Percentiles rank a stretch among this genome's conserved stretches.
Evolutionary conservation across 2,797 vertebrate species (phyloP).

Genomic region (Uromys caudimaculatus): DNA sequence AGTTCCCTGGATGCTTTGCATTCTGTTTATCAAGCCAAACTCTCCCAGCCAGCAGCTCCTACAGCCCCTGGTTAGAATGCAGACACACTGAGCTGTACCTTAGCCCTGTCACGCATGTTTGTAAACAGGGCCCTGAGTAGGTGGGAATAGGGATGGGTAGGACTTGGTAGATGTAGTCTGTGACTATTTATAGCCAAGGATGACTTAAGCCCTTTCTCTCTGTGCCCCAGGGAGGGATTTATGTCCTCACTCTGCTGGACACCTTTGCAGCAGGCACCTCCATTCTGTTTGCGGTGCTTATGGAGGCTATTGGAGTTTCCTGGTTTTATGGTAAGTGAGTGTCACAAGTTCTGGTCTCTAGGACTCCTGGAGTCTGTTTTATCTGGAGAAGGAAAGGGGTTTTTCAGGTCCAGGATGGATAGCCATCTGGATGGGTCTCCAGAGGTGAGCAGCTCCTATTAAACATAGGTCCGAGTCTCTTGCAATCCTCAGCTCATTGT

Average conservation of each 20-base stretch:
- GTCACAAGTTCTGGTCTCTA: accelerated
- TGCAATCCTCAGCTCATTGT: not conserved
- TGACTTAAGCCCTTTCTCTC: constrained; percentile 10
- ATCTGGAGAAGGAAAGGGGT: not conserved
- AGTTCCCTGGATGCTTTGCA: not conserved
- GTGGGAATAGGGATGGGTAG: not conserved
- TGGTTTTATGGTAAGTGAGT: constrained; percentile 96
- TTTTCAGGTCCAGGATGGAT: not conserved
- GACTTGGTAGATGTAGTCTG: accelerated
- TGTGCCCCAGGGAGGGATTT: constrained; percentile 94
- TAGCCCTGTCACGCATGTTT: not conserved
- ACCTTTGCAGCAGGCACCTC: constrained; percentile 98
- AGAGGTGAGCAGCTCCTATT: not conserved
- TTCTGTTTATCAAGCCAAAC: not conserved
- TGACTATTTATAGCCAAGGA: not conserved
- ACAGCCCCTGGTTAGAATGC: not conserved
- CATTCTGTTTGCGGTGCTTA: constrained; percentile 96
- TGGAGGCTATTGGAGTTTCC: constrained; percentile 98
- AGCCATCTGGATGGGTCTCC: not conserved
- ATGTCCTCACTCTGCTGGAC: constrained; percentile 96
- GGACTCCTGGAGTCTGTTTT: not conserved
- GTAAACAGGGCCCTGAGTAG: not conserved
- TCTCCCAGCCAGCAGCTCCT: not conserved
- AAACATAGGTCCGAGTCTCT: not conserved
- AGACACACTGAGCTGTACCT: accelerated